Conservation (phyloP, 2,888 invertebrate species). For the Yponomeuta cagnagella region DNA sequence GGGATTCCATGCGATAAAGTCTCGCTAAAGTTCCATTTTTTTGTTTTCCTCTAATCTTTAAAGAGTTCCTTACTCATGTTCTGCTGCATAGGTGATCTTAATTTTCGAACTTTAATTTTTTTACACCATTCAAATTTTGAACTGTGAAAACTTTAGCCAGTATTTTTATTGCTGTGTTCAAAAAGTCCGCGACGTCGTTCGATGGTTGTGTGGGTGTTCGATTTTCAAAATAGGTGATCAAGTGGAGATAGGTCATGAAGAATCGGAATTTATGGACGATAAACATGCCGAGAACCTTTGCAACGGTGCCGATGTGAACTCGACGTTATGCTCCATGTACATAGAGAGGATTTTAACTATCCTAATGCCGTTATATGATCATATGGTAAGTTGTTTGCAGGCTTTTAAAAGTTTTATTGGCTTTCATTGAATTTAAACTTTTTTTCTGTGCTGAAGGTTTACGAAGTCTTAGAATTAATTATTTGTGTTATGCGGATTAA, state of each 20-base stretch:
- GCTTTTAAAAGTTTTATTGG: background rate
- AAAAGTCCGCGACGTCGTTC: conserved; percentile 19
- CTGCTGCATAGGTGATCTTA: no score
- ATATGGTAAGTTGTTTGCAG: conserved; percentile 46
- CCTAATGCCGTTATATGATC: conserved; percentile 70
- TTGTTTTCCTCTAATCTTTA: background rate
- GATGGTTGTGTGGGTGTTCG: conserved; percentile 27
- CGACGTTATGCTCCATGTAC: conserved; percentile 62
- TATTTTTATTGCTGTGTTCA: conserved; percentile 15
- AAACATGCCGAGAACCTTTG: conserved; percentile 28
- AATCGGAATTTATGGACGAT: background rate
- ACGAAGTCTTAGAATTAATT: no score
- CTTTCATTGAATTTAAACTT: background rate
- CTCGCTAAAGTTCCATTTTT: background rate
- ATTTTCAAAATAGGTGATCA: conserved; percentile 55
- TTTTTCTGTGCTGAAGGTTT: no score
- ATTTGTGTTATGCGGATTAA: no score
- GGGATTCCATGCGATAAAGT: background rate
- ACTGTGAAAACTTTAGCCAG: background rate
- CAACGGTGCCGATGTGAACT: conserved; percentile 47
- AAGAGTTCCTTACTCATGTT: background rate
- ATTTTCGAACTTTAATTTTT: background rate
- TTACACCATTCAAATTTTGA: background rate
- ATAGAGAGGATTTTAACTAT: conserved; percentile 50
- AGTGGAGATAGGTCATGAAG: conserved; percentile 16